phyloP scores from a whole-genome alignment of 23 tunicate species.

The Phallusia fumigata region DNA sequence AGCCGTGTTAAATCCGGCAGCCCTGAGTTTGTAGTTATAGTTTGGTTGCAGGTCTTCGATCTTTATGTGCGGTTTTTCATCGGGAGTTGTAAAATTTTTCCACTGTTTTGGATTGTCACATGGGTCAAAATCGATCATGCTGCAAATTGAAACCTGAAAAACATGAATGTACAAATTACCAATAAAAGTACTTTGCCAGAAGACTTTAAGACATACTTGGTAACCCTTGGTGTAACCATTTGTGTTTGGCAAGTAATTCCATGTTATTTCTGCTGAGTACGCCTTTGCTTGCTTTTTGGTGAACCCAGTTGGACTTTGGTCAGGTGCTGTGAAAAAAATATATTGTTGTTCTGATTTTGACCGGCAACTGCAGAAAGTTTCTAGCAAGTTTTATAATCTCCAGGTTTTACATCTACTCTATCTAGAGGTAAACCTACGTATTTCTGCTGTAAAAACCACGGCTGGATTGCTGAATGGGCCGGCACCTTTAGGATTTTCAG shows the following conservation, averaged over 20 bases:
- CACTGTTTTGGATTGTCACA: conserved; percentile 7
- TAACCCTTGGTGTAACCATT: conserved; percentile 57
- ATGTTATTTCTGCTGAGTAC: conserved; percentile 35
- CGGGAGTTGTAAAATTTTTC: conserved; percentile 25
- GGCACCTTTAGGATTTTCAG: conserved; percentile 32
- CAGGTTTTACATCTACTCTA: no score
- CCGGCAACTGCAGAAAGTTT: no score
- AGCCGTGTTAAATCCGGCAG: conserved; percentile 50
- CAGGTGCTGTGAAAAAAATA: conserved; percentile 42
- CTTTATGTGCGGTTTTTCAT: conserved; percentile 5
- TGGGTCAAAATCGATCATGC: background rate
- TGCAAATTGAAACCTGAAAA: conserved; percentile 34
- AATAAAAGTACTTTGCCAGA: no score
- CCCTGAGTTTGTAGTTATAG: conserved; percentile 10
- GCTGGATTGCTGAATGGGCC: conserved; percentile 50
- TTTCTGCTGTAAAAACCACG: conserved; percentile 49
- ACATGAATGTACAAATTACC: no score
- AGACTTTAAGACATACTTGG: conserved; percentile 36
- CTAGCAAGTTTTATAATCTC: no score
- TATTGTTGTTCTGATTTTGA: no score
- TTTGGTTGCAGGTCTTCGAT: conserved; percentile 39
- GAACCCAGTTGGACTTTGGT: conserved; percentile 20
- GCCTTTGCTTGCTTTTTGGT: conserved; percentile 12
- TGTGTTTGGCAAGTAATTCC: conserved; percentile 23
- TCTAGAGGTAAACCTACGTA: conserved; percentile 57